phyloP scores from a whole-genome alignment of 2,113 vertebrate species.

The Hydrolagus affinis region DNA sequence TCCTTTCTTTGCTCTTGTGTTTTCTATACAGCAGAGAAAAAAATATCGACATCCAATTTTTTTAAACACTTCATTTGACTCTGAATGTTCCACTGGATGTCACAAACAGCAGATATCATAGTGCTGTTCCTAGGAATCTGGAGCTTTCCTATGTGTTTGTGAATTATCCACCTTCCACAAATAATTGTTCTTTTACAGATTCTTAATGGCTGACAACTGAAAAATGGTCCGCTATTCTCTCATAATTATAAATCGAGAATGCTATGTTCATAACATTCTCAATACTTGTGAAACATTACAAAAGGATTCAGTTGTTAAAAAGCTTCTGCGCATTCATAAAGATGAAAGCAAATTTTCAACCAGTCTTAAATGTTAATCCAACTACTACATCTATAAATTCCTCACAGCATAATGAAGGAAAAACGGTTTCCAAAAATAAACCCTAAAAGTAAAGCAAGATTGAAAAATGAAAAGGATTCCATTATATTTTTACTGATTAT shows the following conservation, averaged over 20 bases:
- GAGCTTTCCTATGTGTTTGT: too few species aligned
- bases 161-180: too few species aligned
- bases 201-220: too few species aligned
- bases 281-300: neutral
- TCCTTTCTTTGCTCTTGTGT: too few species aligned
- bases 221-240: too few species aligned
- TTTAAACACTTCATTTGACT: too few species aligned
- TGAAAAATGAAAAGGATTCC: neutral
- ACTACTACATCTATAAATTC: neutral
- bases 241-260: neutral
- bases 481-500: neutral
- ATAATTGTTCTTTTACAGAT: too few species aligned
- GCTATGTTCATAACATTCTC: neutral
- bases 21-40: too few species aligned
- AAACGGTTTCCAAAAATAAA: constrained; percentile 1
- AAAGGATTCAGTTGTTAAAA: neutral
- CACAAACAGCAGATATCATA: too few species aligned
- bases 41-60: too few species aligned
- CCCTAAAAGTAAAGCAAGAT: neutral
- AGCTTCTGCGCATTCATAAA: neutral
- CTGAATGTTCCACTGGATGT: too few species aligned
- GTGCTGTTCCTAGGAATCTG: too few species aligned
- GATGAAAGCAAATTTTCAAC: neutral
- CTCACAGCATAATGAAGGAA: neutral
- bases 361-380: neutral